A percentile compares a stretch with the other conserved stretches of the same genome.
phyloP scores from a whole-genome alignment of 2,113 vertebrate species.

The Sebastes schlegelii region DNA sequence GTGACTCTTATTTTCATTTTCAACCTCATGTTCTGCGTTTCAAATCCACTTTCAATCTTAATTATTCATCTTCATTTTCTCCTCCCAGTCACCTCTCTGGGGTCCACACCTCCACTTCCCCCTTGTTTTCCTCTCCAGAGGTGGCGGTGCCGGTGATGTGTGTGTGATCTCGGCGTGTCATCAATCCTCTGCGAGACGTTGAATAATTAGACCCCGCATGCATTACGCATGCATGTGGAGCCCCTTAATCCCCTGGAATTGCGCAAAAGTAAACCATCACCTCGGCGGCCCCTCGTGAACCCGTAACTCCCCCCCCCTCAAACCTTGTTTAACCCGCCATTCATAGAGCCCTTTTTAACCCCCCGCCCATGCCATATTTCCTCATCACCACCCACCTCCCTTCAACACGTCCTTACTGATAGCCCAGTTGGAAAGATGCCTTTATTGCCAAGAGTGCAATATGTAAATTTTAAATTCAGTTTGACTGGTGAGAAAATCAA shows the following conservation, averaged over 20 bases:
- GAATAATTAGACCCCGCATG: constrained; percentile 59
- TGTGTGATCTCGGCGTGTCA: constrained; percentile 50
- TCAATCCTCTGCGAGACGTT: constrained; percentile 49
- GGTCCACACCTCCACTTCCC: constrained; percentile 8
- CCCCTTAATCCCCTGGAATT: constrained; percentile 60
- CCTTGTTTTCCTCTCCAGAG: constrained; percentile 42
- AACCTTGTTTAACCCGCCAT: constrained; percentile 38
- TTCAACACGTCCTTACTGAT: neutral
- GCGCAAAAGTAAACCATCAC: constrained; percentile 59
- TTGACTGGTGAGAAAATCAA: neutral
- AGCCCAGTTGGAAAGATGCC: neutral
- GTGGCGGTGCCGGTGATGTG: constrained; percentile 38
- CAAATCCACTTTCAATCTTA: constrained; percentile 34
- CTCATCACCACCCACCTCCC: constrained; percentile 34
- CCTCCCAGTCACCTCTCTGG: constrained; percentile 20
- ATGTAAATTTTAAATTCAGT: constrained; percentile 12
- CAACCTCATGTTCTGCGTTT: constrained; percentile 24
- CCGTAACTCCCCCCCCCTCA: constrained; percentile 23
- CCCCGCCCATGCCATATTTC: constrained; percentile 38
- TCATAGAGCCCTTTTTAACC: constrained; percentile 16
- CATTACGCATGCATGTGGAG: constrained; percentile 34
- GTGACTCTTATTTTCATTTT: constrained; percentile 27
- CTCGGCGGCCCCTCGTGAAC: constrained; percentile 2
- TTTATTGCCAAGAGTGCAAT: constrained; percentile 1
- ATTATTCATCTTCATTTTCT: constrained; percentile 46